Evolutionary conservation across 2,888 invertebrate genomes (phyloP).

Genomic region (Tachystola acroxantha): DNA sequence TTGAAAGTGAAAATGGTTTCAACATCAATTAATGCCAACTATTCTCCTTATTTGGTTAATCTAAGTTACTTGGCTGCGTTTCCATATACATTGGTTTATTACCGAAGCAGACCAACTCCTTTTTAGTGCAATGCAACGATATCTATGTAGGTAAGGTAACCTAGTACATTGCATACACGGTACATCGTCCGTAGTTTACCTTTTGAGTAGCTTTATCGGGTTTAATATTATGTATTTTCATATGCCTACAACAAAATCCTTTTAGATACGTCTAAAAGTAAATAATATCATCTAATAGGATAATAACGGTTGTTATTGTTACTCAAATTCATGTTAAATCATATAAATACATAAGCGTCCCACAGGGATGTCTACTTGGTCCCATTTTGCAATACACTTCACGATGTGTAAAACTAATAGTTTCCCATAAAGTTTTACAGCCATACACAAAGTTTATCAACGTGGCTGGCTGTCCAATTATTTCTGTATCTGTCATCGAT

Average conservation of each 20-base stretch:
- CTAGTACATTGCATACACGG: too few species aligned
- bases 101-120: constrained; percentile 18
- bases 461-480: constrained; percentile 16
- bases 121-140: constrained; percentile 15
- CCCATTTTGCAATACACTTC: constrained; percentile 2
- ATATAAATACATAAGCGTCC: constrained; percentile 2
- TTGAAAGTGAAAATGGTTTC: constrained; percentile 8
- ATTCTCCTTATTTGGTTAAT: too few species aligned
- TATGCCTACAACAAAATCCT: constrained; percentile 1
- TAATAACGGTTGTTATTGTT: too few species aligned
- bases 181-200: constrained; percentile 16
- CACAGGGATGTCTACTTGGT: constrained; percentile 1
- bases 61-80: constrained; percentile 25
- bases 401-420: background rate
- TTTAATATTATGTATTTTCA: constrained; percentile 22
- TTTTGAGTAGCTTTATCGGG: constrained; percentile 23
- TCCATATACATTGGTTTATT: constrained; percentile 28
- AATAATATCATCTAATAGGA: too few species aligned
- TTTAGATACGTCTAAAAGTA: too few species aligned
- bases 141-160: too few species aligned
- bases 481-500: constrained; percentile 22
- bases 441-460: constrained; percentile 6
- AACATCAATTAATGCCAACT: constrained; percentile 14
- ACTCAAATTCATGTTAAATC: background rate
- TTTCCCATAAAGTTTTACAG: constrained; percentile 5